Base-by-base conservation (phyloP, 1,140 invertebrate genomes). In the Eumeta japonica region DNA sequence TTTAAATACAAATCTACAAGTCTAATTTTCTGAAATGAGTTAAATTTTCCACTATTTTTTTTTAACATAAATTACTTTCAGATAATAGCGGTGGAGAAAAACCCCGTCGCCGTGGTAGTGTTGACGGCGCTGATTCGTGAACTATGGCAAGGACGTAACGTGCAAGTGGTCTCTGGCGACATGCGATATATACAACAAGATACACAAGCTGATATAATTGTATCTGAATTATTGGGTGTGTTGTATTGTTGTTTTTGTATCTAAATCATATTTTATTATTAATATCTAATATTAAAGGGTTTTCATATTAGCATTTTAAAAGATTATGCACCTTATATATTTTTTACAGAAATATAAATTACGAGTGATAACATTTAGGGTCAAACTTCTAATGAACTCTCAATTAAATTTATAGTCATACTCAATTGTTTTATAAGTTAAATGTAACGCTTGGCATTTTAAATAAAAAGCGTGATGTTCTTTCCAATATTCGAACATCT, bases 61-160 rank as follows among this genome's bases (percentile, higher is more conserved):
- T 5, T n/a, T 14, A 10, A 2, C 24, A 15, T 36, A 20, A 36
- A 33, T 27, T n/a, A n/a, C 13, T 47, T 51, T 5, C 14, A 84
- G 64, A 74, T 95, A n/a, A 95, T 94, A 74, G 94, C 94, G 12
- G 88, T 99, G 1, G 97, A 99, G 66, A 99, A 99, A 70, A 99
- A 99, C 82, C 88, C 91, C 1, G 97, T 94, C 80, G 96, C 97
- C 28, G 82, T 97, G 36, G 84, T 95, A 16, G 96, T 95, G 55
- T 75, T 97, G 11, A 82, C 86, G 43, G 85, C 89, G 16, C 80
- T 90, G 54, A 83, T 90, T 33, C 80, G 85, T 46, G 88, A 90
- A 53, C 76, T 90, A 28, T 97, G 94, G 93, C 79, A 81, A 5
- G 81, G 87, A 31, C 71, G 63, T 2, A 82, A 74, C 48, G 81